These are phyloP conservation scores for Ispidina picta DNA, from an alignment of 2,797 vertebrate species.

Conservation along the genomic window DNA sequence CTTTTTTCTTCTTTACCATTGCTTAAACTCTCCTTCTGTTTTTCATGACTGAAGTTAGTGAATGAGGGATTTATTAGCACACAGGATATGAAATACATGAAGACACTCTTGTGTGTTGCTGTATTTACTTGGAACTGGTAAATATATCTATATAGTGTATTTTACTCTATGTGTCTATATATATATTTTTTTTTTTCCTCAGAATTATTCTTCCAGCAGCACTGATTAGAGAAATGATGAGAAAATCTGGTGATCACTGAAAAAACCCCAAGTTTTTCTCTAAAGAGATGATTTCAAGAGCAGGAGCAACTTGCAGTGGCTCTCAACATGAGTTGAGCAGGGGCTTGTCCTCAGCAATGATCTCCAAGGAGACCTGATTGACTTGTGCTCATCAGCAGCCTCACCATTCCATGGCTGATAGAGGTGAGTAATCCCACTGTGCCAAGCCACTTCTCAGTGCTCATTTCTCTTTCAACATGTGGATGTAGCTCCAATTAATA, in stretches of 20 bases:
- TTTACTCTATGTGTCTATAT: not conserved
- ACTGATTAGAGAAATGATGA: slow-evolving; percentile 6
- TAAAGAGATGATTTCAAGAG: not conserved
- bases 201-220: not conserved
- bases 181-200: not conserved
- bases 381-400: not conserved
- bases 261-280: not conserved
- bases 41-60: not conserved
- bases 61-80: slow-evolving; percentile 1
- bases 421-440: not conserved
- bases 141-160: slow-evolving; percentile 11
- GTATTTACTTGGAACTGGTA: slow-evolving; percentile 7
- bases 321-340: not conserved
- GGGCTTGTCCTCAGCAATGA: not conserved
- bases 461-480: slow-evolving; percentile 35
- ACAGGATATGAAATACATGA: not conserved
- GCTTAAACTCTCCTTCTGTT: not conserved
- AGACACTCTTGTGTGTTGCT: slow-evolving; percentile 1
- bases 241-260: not conserved
- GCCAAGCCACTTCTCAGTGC: not conserved
- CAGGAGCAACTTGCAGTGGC: not conserved
- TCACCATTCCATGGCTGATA: not conserved
- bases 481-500: slow-evolving; percentile 21
- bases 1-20: not conserved
- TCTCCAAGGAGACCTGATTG: not conserved